Evolutionary conservation across 2,113 vertebrate genomes (phyloP).

Genomic region (Cynocephalus volans): DNA sequence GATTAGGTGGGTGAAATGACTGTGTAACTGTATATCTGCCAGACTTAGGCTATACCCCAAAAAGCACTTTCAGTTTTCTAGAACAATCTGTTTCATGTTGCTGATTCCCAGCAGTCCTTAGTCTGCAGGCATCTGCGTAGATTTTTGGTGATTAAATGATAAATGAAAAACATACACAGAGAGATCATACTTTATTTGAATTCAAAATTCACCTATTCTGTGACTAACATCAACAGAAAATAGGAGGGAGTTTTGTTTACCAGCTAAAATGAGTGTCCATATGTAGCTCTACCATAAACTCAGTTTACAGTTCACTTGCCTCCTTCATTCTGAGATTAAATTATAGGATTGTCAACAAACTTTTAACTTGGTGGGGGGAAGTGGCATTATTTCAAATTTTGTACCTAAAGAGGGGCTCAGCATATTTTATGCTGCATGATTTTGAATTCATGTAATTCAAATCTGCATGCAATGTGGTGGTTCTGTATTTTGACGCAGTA

Average conservation of each 20-base stretch:
- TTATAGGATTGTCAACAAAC: not conserved
- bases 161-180: constrained; percentile 6
- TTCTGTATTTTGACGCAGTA: not conserved
- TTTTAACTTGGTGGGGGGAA: not conserved
- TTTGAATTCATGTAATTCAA: not conserved
- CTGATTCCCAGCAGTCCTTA: not conserved
- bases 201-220: constrained; percentile 27
- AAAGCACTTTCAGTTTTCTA: constrained; percentile 28
- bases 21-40: not conserved
- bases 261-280: not conserved
- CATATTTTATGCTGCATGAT: not conserved
- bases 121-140: not conserved
- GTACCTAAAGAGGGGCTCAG: not conserved
- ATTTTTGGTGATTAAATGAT: constrained; percentile 46
- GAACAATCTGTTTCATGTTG: not conserved
- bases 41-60: not conserved
- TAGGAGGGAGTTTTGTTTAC: not conserved
- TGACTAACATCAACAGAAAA: not conserved
- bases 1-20: not conserved
- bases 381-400: constrained; percentile 32
- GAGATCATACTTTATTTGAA: not conserved
- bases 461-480: not conserved
- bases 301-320: not conserved
- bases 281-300: not conserved
- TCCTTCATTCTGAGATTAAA: not conserved